Percentiles rank a stretch among this genome's conserved stretches.
Evolutionary conservation across 1,140 invertebrate species (phyloP).

Genomic region (Drosophila carrolli): DNA sequence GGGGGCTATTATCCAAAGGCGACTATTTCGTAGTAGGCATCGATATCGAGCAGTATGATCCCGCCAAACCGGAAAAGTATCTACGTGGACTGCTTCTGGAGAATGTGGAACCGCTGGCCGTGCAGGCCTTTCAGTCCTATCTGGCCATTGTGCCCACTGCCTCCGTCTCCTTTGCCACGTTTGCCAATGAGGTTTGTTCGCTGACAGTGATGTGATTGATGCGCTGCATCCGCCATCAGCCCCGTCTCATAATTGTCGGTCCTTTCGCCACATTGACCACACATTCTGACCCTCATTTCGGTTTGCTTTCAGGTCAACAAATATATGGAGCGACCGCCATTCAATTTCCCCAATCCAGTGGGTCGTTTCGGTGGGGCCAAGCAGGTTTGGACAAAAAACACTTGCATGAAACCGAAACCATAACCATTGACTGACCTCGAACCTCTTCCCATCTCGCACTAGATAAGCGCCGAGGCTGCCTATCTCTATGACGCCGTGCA

Average conservation of each 20-base stretch:
- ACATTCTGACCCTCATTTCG: constrained; percentile 17
- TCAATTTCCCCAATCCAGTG: constrained; percentile 93
- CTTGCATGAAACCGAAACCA: constrained; percentile 14
- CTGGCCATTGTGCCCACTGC: constrained; percentile 90
- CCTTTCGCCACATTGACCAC: constrained; percentile 41
- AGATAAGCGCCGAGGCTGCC: constrained; percentile 94
- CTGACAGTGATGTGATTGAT: constrained; percentile 42
- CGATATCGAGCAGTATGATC: constrained; percentile 94
- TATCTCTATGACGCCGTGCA: constrained; percentile 96
- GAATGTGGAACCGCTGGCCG: constrained; percentile 83
- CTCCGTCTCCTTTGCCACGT: constrained; percentile 90
- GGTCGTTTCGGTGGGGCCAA: constrained; percentile 89
- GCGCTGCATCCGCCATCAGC: constrained; percentile 11
- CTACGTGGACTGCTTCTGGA: constrained; percentile 90
- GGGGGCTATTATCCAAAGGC: constrained; percentile 93
- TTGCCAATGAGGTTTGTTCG: constrained; percentile 86
- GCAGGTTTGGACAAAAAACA: constrained; percentile 86
- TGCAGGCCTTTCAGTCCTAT: constrained; percentile 89
- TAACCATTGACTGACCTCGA: constrained; percentile 14
- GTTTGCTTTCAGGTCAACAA: constrained; percentile 87
- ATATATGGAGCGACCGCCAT: constrained; percentile 92
- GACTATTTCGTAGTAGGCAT: constrained; percentile 86
- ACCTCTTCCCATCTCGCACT: constrained; percentile 25
- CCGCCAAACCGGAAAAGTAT: constrained; percentile 90
- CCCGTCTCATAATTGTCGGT: constrained; percentile 19